Conservation (phyloP, 2,797 vertebrate species). For the Periparus ater region DNA sequence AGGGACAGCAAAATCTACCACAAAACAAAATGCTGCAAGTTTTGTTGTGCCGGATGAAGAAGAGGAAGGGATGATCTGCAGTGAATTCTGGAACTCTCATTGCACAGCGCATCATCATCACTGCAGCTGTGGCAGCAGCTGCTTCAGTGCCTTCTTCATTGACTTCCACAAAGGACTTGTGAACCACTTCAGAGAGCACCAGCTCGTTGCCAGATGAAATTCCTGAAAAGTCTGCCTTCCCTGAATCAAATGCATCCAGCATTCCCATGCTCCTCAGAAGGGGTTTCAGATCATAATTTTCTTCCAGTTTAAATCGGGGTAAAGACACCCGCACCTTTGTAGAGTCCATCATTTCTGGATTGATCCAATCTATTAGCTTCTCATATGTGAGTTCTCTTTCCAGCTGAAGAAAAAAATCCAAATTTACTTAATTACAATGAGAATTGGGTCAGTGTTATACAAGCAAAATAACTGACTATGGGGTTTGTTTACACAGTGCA, state of each 20-base stretch:
- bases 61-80: conserved; percentile 90
- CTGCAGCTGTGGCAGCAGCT: conserved; percentile 37
- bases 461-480: background rate
- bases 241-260: conserved; percentile 79
- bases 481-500: background rate
- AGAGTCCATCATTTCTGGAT: conserved; percentile 79
- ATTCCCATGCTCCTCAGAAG: conserved; percentile 86
- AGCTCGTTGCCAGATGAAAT: conserved; percentile 81
- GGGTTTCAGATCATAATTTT: conserved; percentile 81
- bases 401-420: conserved; percentile 72
- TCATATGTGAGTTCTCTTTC: conserved; percentile 83
- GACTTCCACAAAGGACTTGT: conserved; percentile 79
- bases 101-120: background rate
- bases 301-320: conserved; percentile 87
- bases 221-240: conserved; percentile 83
- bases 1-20: conserved; percentile 83
- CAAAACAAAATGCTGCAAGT: conserved; percentile 84
- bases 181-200: conserved; percentile 84
- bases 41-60: conserved; percentile 84
- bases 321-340: conserved; percentile 77
- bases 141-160: conserved; percentile 78
- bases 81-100: conserved; percentile 45
- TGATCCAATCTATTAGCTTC: conserved; percentile 84
- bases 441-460: background rate
- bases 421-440: background rate